Evolutionary conservation across 2,113 vertebrate genomes (phyloP).

Genomic region (Atherinomorus stipes): DNA sequence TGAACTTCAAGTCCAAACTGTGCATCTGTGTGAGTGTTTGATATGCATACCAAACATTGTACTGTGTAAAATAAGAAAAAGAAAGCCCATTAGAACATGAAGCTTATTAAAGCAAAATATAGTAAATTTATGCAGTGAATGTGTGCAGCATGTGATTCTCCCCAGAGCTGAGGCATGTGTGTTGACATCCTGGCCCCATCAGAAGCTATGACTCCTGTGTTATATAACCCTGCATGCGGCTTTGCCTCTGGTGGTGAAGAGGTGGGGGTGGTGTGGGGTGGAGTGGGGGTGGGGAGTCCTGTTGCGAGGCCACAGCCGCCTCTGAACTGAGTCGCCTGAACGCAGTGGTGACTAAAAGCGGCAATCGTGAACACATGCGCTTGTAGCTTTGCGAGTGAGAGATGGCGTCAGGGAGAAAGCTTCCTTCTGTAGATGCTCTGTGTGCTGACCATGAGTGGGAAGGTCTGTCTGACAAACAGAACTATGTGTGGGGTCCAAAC

Average conservation of each 20-base stretch:
- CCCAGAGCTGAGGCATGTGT: constrained; percentile 45
- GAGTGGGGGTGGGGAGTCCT: background rate
- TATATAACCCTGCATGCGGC: constrained; percentile 70
- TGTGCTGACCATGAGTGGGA: constrained; percentile 27
- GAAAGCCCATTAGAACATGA: background rate
- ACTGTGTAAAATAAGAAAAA: constrained; percentile 6
- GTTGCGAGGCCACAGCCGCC: constrained; percentile 44
- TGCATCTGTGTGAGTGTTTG: constrained; percentile 5
- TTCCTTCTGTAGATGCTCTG: constrained; percentile 12
- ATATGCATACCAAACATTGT: constrained; percentile 10
- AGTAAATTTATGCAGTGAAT: constrained; percentile 12
- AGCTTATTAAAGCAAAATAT: constrained; percentile 25
- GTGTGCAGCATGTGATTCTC: constrained; percentile 35
- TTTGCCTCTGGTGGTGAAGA: constrained; percentile 39
- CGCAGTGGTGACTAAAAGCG: constrained; percentile 52
- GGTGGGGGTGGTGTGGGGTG: background rate
- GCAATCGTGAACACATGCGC: constrained; percentile 44
- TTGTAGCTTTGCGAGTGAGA: constrained; percentile 40
- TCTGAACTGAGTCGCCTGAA: constrained; percentile 54
- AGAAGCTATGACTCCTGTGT: constrained; percentile 63
- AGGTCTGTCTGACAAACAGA: constrained; percentile 28
- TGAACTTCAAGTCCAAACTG: constrained; percentile 21
- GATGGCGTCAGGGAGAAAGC: constrained; percentile 34
- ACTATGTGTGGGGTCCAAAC: constrained; percentile 12
- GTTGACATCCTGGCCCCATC: constrained; percentile 52